Base-by-base conservation (phyloP, 2,888 invertebrate genomes). In the Ecdyonurus torrentis region DNA sequence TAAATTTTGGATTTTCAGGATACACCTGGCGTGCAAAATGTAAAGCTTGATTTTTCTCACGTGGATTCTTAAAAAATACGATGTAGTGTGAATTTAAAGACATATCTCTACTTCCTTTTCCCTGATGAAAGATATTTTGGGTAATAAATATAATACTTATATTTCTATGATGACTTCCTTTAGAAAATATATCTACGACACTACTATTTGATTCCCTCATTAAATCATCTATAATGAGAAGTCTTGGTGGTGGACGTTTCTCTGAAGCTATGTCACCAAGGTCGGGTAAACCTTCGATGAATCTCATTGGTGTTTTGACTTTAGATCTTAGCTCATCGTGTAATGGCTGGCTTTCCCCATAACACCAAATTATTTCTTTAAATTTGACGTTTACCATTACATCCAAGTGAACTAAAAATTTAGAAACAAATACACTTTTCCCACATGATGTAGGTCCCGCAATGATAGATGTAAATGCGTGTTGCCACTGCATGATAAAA, bases 111-210 rank as follows among this genome's bases (percentile, higher is more conserved):
- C 59, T 23, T 3, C 59, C 59, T 18, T 10, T 59, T 24, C 25
- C 59, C 25, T 59, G 59, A 24, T 59, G 59, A 59, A 59, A 59
- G 19, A 59, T 25, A n/a, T 59, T 59, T 24, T 24, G 59, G 1
- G 22, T 59, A n/a, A 23, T 59, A 19, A 59, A 59, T 25, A 59
- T 59, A 2, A 59, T 25, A 23, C 59, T 59, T 1, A 59, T n/a
- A 23, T 59, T 59, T n/a, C 59, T 23, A 59, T 59, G 59, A 23
- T 59, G 59, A 1, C 24, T 24, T 10, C 59, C 59, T 59, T 59
- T 59, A 19, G 23, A 23, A 19, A 59, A 60, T 22, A 60, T 1
- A 37, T 60, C 37, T 2, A 60, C 60, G 15, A 60, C 37, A 1
- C 19, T 1, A 1, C 2, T 18, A 25, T 60, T 23, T 2, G n/a